Evolutionary conservation across 2,113 vertebrate genomes (phyloP).

Genomic region (Erpornis zantholeuca): DNA sequence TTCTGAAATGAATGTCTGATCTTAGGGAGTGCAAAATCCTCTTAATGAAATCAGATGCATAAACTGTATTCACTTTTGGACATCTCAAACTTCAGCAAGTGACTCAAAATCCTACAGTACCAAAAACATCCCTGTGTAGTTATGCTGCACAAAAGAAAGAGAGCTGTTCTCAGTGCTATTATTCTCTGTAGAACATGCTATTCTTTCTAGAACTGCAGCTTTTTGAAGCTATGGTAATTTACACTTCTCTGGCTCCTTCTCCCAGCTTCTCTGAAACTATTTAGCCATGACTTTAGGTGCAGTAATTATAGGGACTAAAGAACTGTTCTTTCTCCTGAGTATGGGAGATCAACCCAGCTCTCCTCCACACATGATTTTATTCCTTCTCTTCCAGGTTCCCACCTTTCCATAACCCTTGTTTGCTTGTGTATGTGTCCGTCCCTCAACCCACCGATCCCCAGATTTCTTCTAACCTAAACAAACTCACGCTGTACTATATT

Average conservation of each 20-base stretch:
- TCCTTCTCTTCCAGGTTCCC: background rate
- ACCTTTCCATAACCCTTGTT: background rate
- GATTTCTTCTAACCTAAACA: background rate
- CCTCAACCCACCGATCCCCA: background rate
- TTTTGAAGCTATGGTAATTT: background rate
- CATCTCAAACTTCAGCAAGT: background rate
- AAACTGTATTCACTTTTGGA: background rate
- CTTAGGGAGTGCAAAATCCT: background rate
- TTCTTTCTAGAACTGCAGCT: background rate
- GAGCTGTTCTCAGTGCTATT: background rate
- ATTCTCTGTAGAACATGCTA: background rate
- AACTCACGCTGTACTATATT: background rate
- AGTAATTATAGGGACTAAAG: background rate
- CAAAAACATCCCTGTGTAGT: background rate
- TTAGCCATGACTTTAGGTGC: background rate
- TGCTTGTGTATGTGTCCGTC: background rate
- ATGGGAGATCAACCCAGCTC: background rate
- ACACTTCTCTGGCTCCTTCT: background rate
- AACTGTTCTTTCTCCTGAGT: background rate
- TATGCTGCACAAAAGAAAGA: background rate
- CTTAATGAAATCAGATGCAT: background rate
- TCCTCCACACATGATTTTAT: fast-evolving
- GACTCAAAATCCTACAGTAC: background rate
- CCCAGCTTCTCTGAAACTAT: background rate
- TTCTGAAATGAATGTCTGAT: background rate